These are phyloP conservation scores for Buathra laborator DNA, from an alignment of 2,888 invertebrate species.

Conservation along the genomic window DNA sequence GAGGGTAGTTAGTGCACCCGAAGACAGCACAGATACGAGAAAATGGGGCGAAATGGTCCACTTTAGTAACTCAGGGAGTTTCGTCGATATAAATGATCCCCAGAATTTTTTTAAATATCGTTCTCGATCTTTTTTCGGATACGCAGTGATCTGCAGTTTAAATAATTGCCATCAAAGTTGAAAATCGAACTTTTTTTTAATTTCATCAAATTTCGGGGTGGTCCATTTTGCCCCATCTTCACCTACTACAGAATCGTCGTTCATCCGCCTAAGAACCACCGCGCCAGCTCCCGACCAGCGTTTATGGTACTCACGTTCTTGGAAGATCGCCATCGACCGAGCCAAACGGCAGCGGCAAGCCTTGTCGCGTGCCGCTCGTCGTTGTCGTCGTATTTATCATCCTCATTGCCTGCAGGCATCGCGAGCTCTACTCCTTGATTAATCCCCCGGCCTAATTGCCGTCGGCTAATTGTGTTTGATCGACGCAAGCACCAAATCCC, in stretches of 20 bases:
- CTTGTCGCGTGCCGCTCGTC: constrained; percentile 35
- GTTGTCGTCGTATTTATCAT: constrained; percentile 17
- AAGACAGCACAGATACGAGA: too few relatives aligned
- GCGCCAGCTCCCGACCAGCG: constrained; percentile 13
- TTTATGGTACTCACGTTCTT: constrained; percentile 66
- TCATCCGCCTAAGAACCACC: constrained; percentile 32
- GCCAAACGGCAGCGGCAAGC: not conserved
- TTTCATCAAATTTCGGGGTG: not conserved
- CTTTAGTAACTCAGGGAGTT: too few relatives aligned
- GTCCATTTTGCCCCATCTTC: not conserved
- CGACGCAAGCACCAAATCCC: constrained; percentile 41
- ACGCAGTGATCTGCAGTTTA: too few relatives aligned
- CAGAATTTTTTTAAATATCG: too few relatives aligned
- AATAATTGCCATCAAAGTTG: too few relatives aligned
- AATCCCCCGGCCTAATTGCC: constrained; percentile 57
- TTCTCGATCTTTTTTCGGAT: too few relatives aligned
- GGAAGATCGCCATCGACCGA: constrained; percentile 67
- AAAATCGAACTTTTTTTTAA: not conserved
- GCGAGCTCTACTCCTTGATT: constrained; percentile 58
- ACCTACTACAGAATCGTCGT: not conserved
- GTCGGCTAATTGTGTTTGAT: constrained; percentile 65
- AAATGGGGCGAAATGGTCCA: too few relatives aligned
- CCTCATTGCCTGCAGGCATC: constrained; percentile 22
- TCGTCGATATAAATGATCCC: too few relatives aligned
- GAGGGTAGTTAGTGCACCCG: too few relatives aligned